Base-by-base conservation (phyloP, 2,797 vertebrate species). In the Rhynchonycteris naso region DNA sequence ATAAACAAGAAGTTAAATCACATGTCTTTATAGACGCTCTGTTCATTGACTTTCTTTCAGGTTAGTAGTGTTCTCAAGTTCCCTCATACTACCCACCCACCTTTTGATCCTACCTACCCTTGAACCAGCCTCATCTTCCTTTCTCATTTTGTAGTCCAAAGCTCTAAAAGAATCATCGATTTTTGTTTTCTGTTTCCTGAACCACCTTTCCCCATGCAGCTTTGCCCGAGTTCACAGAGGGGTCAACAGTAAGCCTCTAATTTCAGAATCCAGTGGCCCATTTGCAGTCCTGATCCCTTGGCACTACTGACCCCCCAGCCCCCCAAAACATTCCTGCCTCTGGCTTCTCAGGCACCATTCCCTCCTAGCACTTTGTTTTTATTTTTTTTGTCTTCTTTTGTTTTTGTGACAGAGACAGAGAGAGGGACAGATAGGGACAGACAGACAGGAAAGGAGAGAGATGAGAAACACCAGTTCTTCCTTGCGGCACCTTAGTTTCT, bases 161-260 rank as follows among this genome's bases (percentile, higher is more conserved):
- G 89, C 26, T 76, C 47, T 87, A 28, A 89, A 88, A 90, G 52
- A 80, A 94, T 93, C 58, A 89, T 79, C 24, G 76, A 33, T 71
- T 79, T 7, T 81, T 92, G 4, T 78, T 93, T 92, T 68, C 26
- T 79, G 24, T 95, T 94, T 97, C 75, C 66, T 91, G 33, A 81
- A 54, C 81, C 92, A 30, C 9, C 61, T 88, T 68, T 88, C 26
- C 50, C 10, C 79, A 28, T 24, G 79, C 19, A 28, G 8, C 12
- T 47, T 83, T 93, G 26, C 92, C 18, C 87, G 12, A 81, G 35
- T 76, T 90, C 54, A 75, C 56, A 56, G 50, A 83, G 90, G 80
- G 28, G n/a, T 79, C n/a, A 26, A 21, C n/a, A 58, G 0, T 90
- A 56, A 66, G 88, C 35, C 8, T 88, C n/a, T 79, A 35, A 86